Evolutionary conservation across 2,888 invertebrate species (phyloP), one percentile per base, ranked within the genome.

Genomic region (Tortricodes alternella): DNA sequence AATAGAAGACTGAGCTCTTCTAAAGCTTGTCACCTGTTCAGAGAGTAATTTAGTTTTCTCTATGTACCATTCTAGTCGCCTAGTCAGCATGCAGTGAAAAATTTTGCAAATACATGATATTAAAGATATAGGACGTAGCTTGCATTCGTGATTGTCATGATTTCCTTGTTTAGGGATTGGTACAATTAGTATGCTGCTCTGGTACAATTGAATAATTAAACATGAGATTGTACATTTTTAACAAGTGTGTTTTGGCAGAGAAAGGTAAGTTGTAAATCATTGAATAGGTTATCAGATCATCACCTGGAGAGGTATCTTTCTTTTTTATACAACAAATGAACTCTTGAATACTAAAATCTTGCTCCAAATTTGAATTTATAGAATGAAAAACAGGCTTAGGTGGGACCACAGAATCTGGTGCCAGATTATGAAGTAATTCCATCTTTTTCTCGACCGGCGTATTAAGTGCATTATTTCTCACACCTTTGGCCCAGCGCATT

Each of bases 281-380:
- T 0, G 58, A 61, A 15, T 53, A 62, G 0, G 61, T 32, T 1
- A 62, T 46, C 0, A 23, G 19, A 35, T 62, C 60, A 0, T 1
- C 0, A 0, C 61, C 62, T 0, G 62, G 62, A 0, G 62, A n/a
- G 0, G 62, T 59, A 37, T 62, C 59, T 19, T 48, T 58, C 3
- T 15, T 8, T 23, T 52, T 50, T 1, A 62, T 44, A 35, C 46
- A 29, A 11, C 27, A 35, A 6, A 58, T 35, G 1, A 61, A 32
- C 49, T 62, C 62, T 1, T 46, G 49, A 2, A 37, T 8, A 15
- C 8, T 8, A 19, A 37, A 37, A 0, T n/a, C 18, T 1, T 16
- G 9, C 16, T 18, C 37, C 9, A 37, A 18, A 9, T 2, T 1
- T 7, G 23, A 15, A 7, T 41, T 24, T 8, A 7, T 3, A 5